Evolutionary conservation across 2,888 invertebrate genomes (phyloP).

Genomic region (Acleris emargana): DNA sequence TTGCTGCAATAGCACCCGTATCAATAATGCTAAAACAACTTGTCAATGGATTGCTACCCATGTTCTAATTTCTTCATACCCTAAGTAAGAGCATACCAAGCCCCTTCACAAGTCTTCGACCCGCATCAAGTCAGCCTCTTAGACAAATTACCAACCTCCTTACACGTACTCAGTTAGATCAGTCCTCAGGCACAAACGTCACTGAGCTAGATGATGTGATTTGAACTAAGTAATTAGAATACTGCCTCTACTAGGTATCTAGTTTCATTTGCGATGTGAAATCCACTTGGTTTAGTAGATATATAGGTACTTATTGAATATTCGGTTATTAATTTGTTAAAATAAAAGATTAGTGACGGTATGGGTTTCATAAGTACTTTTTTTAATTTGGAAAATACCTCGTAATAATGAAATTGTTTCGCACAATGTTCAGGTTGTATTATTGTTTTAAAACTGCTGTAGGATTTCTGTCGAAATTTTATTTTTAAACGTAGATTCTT

Average conservation of each 20-base stretch:
- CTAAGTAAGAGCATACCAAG: background rate
- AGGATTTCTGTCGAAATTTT: background rate
- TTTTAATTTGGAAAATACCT: too few species aligned
- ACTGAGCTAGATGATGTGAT: constrained; percentile 14
- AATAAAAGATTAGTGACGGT: too few species aligned
- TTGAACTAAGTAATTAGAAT: constrained; percentile 13
- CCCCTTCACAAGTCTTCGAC: background rate
- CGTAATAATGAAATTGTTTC: too few species aligned
- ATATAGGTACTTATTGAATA: too few species aligned
- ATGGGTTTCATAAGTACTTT: too few species aligned
- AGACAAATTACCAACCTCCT: background rate
- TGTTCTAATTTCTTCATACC: background rate
- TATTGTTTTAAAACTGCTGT: too few species aligned
- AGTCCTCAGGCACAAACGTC: background rate
- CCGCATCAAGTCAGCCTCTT: background rate
- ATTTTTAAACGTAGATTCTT: background rate
- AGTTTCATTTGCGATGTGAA: background rate
- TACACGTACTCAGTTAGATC: constrained; percentile 9
- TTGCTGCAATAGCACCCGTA: too few species aligned
- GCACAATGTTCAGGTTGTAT: too few species aligned
- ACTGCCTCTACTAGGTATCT: background rate
- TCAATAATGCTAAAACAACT: too few species aligned
- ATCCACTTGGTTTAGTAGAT: too few species aligned
- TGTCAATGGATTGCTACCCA: too few species aligned
- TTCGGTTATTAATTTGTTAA: too few species aligned